Conservation (phyloP, 2,113 vertebrate species). For the Leptosomus discolor region DNA sequence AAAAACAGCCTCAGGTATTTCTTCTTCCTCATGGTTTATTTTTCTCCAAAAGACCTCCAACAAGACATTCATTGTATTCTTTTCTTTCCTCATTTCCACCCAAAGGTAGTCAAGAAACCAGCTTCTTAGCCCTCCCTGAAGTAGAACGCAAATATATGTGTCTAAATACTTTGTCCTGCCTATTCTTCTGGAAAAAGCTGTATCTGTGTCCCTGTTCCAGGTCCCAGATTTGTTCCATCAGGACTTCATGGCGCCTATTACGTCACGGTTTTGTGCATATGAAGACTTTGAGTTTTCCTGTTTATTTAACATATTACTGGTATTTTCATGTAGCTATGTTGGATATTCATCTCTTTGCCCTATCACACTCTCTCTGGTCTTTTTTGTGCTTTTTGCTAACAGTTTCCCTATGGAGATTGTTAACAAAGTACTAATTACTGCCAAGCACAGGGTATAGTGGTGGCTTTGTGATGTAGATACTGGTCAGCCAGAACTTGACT, state of each 20-base stretch:
- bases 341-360: background rate
- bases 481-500: conserved; percentile 37
- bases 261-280: background rate
- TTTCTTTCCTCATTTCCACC: background rate
- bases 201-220: background rate
- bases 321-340: background rate
- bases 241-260: background rate
- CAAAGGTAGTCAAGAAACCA: background rate
- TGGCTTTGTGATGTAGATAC: conserved; percentile 36
- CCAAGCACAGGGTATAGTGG: conserved; percentile 1
- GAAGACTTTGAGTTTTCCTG: background rate
- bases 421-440: conserved; percentile 24
- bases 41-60: background rate
- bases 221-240: background rate
- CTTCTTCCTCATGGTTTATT: background rate
- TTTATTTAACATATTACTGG: background rate
- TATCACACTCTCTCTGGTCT: background rate
- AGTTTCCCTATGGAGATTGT: background rate
- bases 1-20: background rate
- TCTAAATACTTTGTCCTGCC: background rate
- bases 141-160: background rate
- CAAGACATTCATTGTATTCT: background rate
- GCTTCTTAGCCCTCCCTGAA: background rate
- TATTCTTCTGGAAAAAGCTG: background rate
- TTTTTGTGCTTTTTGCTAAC: background rate